Percentiles rank a stretch among this genome's conserved stretches.
Conservation (phyloP, 2,888 invertebrate species). For the Habroteleia sp. region DNA sequence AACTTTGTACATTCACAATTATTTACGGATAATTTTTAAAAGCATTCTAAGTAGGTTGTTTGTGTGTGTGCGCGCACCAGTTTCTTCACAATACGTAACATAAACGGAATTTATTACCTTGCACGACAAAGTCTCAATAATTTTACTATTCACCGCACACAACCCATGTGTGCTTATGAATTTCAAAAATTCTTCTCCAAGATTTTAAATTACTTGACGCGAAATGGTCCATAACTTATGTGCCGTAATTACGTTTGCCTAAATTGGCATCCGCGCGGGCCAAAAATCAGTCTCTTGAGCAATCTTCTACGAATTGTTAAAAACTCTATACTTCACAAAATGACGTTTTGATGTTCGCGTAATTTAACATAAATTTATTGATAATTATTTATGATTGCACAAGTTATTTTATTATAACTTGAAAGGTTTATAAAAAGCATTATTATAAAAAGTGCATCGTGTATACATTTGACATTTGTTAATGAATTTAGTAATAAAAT, state of each 20-base stretch:
- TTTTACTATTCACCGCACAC: conserved; percentile 35
- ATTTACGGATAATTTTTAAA: conserved; percentile 33
- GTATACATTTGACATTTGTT: too few species aligned
- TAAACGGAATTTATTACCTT: conserved; percentile 37
- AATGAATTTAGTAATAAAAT: too few species aligned
- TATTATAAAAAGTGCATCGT: too few species aligned
- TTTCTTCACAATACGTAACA: conserved; percentile 24
- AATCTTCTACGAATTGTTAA: conserved; percentile 37
- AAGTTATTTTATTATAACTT: neutral
- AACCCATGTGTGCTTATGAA: conserved; percentile 35
- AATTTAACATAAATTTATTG: conserved; percentile 31
- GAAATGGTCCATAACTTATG: conserved; percentile 58
- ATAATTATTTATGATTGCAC: conserved; percentile 9
- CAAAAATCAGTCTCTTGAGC: conserved; percentile 28
- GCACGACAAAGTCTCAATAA: conserved; percentile 41
- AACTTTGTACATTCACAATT: conserved; percentile 12
- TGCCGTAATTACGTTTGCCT: conserved; percentile 45
- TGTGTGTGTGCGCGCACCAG: conserved; percentile 24
- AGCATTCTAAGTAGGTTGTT: conserved; percentile 1
- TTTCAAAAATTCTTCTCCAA: conserved; percentile 30
- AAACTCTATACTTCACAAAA: conserved; percentile 29
- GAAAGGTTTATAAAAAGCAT: neutral
- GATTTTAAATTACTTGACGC: conserved; percentile 53
- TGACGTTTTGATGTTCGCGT: conserved; percentile 41
- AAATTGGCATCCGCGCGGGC: conserved; percentile 28